Evolutionary conservation across 2,797 vertebrate species (phyloP).

Genomic region (Onychomys arenicola): DNA sequence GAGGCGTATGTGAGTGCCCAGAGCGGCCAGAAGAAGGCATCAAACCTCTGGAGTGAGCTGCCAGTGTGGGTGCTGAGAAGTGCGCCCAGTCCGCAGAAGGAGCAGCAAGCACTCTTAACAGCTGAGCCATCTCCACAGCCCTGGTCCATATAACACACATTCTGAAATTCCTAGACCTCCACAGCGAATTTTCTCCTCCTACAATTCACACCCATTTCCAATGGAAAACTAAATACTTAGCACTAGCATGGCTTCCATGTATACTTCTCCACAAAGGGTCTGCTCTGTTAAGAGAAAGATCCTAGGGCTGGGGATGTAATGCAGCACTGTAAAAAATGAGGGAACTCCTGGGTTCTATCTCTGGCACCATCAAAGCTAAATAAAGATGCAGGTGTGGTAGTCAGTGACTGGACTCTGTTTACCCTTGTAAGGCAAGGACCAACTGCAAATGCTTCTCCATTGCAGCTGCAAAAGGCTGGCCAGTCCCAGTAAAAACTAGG

Average conservation of each 20-base stretch:
- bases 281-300: background rate
- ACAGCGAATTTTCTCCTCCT: slow-evolving; percentile 26
- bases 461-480: background rate
- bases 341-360: background rate
- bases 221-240: slow-evolving; percentile 33
- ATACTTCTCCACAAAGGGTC: background rate
- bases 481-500: slow-evolving; percentile 28
- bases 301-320: background rate
- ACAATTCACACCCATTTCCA: slow-evolving; percentile 24
- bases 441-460: background rate
- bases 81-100: background rate
- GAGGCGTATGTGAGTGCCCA: background rate
- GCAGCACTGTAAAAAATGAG: background rate
- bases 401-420: background rate
- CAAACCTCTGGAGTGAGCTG: background rate
- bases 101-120: background rate
- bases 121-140: background rate
- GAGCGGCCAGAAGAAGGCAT: background rate
- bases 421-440: background rate
- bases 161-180: background rate
- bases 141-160: background rate
- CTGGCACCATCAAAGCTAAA: background rate
- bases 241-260: background rate
- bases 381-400: background rate
- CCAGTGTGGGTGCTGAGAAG: background rate